Percentiles rank a stretch among this genome's conserved stretches.
These are phyloP conservation scores for Capromys pilorides DNA, from an alignment of 2,797 vertebrate species.

Conservation along the genomic window DNA sequence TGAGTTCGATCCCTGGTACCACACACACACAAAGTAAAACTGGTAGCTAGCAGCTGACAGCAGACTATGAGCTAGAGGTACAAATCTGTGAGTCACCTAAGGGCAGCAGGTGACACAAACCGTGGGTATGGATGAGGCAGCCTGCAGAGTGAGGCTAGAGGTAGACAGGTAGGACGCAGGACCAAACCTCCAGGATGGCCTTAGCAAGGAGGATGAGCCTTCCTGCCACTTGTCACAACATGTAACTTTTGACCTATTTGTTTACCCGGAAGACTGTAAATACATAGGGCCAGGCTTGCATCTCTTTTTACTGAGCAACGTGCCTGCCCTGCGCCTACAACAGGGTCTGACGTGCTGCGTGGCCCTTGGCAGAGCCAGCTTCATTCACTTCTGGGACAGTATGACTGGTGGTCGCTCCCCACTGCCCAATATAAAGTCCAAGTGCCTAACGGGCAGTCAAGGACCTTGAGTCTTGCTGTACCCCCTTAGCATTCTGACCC, in stretches of 20 bases:
- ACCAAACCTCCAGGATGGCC: neutral
- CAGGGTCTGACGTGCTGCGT: neutral
- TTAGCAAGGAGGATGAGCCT: neutral
- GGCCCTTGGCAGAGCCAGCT: neutral
- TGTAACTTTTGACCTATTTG: neutral
- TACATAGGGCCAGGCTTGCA: neutral
- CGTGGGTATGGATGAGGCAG: neutral
- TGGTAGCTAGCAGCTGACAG: neutral
- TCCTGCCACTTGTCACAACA: neutral
- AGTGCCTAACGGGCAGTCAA: neutral
- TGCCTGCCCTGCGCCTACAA: neutral
- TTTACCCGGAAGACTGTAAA: neutral
- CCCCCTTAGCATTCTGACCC: neutral
- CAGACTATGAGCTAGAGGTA: neutral
- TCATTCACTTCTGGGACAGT: neutral
- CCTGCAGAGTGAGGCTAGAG: neutral
- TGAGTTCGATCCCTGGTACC: too few relatives aligned
- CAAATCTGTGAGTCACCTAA: neutral
- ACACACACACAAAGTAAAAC: neutral
- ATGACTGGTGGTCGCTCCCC: neutral
- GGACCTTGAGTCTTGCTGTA: neutral
- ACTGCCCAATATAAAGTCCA: neutral
- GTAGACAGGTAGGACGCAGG: neutral
- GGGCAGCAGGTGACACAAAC: neutral
- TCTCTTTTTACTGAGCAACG: slow-evolving; percentile 12